A percentile compares a stretch with the other conserved stretches of the same genome.
Evolutionary conservation across 1,140 invertebrate species (phyloP).

Genomic region (Pomacea maculata): DNA sequence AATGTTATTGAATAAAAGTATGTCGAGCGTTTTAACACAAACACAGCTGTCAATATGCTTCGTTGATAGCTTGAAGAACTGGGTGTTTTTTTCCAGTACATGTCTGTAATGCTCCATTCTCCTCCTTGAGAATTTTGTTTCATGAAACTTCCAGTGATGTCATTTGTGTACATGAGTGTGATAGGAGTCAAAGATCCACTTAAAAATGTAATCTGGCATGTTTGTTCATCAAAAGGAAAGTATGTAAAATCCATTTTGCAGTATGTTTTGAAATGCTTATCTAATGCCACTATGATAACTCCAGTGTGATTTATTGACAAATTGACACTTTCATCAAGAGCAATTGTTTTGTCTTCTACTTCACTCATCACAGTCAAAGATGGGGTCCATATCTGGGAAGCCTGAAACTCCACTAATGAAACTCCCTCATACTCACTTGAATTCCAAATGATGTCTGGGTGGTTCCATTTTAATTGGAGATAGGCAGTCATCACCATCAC

Average conservation of each 20-base stretch:
- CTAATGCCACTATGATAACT: neutral
- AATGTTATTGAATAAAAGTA: neutral
- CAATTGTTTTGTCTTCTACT: neutral
- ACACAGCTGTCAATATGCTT: neutral
- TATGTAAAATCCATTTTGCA: slow-evolving; percentile 3
- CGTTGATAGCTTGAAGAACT: neutral
- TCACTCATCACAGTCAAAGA: neutral
- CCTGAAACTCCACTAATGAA: neutral
- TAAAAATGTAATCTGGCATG: neutral
- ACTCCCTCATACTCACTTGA: slow-evolving; percentile 1
- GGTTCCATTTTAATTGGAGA: neutral
- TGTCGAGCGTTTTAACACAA: neutral
- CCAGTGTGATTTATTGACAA: neutral
- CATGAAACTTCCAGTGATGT: neutral
- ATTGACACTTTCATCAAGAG: neutral
- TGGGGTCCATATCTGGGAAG: slow-evolving; percentile 1
- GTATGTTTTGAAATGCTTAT: neutral
- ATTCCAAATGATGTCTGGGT: neutral
- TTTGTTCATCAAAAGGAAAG: slow-evolving; percentile 11
- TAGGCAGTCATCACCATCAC: neutral
- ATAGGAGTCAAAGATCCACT: neutral
- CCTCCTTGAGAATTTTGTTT: neutral
- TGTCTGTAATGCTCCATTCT: neutral
- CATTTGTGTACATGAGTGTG: neutral
- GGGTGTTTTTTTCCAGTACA: neutral